phyloP scores from a whole-genome alignment of 1,140 invertebrate species.

The Zaprionus ghesquierei region DNA sequence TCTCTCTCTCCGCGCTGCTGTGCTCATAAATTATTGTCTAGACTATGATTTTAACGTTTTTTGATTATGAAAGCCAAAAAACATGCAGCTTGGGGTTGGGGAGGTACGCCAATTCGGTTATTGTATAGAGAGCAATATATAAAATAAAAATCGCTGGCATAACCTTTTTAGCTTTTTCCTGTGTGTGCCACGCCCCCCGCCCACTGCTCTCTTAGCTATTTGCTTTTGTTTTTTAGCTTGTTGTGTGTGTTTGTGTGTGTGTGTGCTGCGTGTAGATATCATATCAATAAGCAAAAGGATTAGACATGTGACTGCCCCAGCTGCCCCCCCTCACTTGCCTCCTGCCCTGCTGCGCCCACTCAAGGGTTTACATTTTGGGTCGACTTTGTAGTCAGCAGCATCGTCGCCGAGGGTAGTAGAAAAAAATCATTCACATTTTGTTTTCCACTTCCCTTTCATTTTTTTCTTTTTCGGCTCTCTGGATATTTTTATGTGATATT shows the following conservation, averaged over 20 bases:
- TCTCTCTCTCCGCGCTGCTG: not conserved
- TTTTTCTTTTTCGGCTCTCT: slow-evolving; percentile 11
- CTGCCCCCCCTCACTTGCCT: not conserved
- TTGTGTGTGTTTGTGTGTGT: too few relatives aligned
- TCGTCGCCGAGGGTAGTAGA: slow-evolving; percentile 37
- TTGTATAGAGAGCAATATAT: slow-evolving; percentile 51
- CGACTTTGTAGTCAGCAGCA: slow-evolving; percentile 44
- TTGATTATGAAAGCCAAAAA: slow-evolving; percentile 80
- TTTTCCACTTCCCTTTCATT: not conserved
- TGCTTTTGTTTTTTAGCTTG: slow-evolving; percentile 19
- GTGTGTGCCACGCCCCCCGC: not conserved
- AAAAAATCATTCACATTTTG: slow-evolving; percentile 40
- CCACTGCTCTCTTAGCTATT: not conserved
- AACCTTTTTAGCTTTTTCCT: slow-evolving; percentile 46
- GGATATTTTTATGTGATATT: slow-evolving; percentile 46
- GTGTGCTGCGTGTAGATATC: slow-evolving; percentile 70
- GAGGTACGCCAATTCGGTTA: slow-evolving; percentile 1
- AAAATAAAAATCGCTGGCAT: slow-evolving; percentile 72
- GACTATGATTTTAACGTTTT: slow-evolving; percentile 83
- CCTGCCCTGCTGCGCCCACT: not conserved
- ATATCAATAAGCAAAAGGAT: slow-evolving; percentile 82
- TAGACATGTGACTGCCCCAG: slow-evolving; percentile 73
- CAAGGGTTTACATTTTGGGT: slow-evolving; percentile 49
- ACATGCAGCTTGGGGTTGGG: not conserved
- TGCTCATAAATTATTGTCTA: slow-evolving; percentile 83